Conservation (phyloP, 2,888 invertebrate genomes). For the Tinea pellionella region DNA sequence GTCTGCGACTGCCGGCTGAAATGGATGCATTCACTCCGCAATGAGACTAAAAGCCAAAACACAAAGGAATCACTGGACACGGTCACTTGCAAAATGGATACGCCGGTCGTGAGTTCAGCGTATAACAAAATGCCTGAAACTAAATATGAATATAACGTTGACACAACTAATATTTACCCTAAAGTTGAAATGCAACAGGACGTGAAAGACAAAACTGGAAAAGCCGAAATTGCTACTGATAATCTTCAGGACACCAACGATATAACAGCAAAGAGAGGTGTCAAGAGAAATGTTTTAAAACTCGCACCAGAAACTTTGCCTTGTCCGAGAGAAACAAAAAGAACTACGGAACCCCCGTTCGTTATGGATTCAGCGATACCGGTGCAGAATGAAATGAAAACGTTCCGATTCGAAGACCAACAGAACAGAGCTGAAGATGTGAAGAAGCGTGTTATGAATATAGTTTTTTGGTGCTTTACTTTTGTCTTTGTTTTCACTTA, state of each 20-base stretch:
- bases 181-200: conserved; percentile 30
- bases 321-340: conserved; percentile 45
- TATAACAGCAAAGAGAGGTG: conserved; percentile 35
- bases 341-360: conserved; percentile 45
- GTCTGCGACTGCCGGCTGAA: conserved; percentile 85
- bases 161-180: conserved; percentile 37
- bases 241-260: conserved; percentile 25
- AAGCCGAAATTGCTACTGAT: conserved; percentile 22
- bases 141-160: conserved; percentile 45
- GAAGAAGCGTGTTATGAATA: neutral
- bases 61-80: conserved; percentile 77
- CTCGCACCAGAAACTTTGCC: conserved; percentile 53
- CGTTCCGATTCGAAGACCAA: conserved; percentile 22
- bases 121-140: conserved; percentile 54
- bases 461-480: conserved; percentile 6
- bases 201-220: conserved; percentile 37
- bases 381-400: conserved; percentile 62
- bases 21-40: conserved; percentile 81
- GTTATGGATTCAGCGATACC: conserved; percentile 46
- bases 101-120: conserved; percentile 55
- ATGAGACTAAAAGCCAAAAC: conserved; percentile 79
- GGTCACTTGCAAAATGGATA: conserved; percentile 77
- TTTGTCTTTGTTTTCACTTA: conserved; percentile 8
- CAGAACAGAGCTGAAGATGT: neutral
- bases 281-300: conserved; percentile 50